Percentiles rank a stretch among this genome's conserved stretches.
Evolutionary conservation across 2,113 vertebrate genomes (phyloP).

Genomic region (Syrrhaptes paradoxus): DNA sequence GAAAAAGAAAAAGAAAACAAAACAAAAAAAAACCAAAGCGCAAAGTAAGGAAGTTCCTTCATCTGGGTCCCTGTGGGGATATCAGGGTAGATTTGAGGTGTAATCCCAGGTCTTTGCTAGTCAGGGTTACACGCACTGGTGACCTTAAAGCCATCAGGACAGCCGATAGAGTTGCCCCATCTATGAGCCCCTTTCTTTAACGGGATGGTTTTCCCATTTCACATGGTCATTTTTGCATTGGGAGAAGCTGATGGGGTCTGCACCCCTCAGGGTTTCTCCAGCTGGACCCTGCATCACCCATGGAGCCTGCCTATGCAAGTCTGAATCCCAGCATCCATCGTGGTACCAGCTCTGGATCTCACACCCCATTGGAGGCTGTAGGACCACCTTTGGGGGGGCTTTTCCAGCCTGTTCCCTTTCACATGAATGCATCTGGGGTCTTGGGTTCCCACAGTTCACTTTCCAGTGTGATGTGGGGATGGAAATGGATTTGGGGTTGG

Average conservation of each 20-base stretch:
- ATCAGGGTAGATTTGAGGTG: background rate
- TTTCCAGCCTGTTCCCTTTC: rapidly evolving
- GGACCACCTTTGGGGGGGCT: rapidly evolving
- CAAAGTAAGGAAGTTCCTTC: background rate
- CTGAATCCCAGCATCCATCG: rapidly evolving
- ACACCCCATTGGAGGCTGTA: no score
- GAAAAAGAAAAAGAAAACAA: background rate
- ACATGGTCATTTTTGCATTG: rapidly evolving
- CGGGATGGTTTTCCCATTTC: rapidly evolving
- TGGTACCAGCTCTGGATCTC: background rate
- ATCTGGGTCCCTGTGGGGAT: background rate
- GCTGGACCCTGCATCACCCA: background rate
- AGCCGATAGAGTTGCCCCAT: rapidly evolving
- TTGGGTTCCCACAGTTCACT: rapidly evolving
- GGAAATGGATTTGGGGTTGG: background rate
- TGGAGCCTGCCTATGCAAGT: rapidly evolving
- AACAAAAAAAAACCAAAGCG: background rate
- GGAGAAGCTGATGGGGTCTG: background rate
- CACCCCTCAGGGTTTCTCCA: rapidly evolving
- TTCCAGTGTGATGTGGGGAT: rapidly evolving
- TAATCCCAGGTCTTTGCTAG: rapidly evolving
- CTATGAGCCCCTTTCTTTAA: no score
- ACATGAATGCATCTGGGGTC: rapidly evolving
- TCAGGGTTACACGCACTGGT: rapidly evolving
- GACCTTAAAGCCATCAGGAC: background rate